Base-by-base conservation (phyloP, 1,140 invertebrate genomes). In the Physella acuta region DNA sequence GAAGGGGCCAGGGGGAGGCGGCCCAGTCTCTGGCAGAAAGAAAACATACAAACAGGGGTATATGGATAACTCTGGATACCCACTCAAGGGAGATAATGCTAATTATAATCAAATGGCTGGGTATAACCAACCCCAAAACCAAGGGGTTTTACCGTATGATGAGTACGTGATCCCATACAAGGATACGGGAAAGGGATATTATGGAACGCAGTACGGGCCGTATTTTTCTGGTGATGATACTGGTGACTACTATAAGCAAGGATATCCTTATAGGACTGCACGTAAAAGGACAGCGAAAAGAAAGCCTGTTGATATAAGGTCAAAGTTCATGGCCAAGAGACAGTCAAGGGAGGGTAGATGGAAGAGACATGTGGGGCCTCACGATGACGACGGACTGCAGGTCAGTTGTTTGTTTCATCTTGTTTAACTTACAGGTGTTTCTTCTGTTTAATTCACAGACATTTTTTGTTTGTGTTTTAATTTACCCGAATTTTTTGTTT, bases 311-410 rank as follows among this genome's bases (percentile, higher is more conserved):
- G 55, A 44, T 8, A 14, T 37, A 8, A 30, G 8, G 24, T 8
- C 20, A 24, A 60, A 62, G 30, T 33, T 20, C 8, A 34, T 17
- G 34, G 53, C 5, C 8, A 24, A 36, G 3, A 71, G 31, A 30
- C 26, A n/a, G n/a, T n/a, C n/a, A n/a, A n/a, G n/a, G n/a, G n/a
- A n/a, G n/a, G n/a, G n/a, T n/a, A n/a, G 36, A 20, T 11, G 56
- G 24, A n/a, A n/a, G n/a, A n/a, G 86, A 17, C 86, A 87, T 79
- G 81, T 87, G 67, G 86, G 86, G 24, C 80, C 85, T 39, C 86
- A 87, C 73, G 85, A 87, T 75, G 82, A 81, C 26, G 82, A 81
- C 52, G 85, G 85, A 1, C 72, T 87, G 33, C 85, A 68, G 66
- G 66, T 68, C 34, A 14, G 26, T 39, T n/a, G 11, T 44, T 31